phyloP scores from a whole-genome alignment of 2,797 vertebrate genomes.

The Xyrichtys novacula region DNA sequence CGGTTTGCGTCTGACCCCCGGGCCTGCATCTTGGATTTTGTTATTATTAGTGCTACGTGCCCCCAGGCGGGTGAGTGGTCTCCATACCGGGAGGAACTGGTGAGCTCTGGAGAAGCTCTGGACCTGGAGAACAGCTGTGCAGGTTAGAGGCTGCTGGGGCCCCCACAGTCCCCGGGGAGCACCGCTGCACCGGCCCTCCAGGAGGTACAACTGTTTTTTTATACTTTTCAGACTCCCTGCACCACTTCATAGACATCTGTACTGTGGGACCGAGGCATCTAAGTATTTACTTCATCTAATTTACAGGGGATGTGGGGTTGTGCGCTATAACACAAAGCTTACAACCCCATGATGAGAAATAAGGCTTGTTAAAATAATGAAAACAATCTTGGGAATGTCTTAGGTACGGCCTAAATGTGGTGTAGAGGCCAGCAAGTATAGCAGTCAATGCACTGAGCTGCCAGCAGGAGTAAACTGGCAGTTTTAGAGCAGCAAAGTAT shows the following conservation, averaged over 20 bases:
- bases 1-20: slow-evolving; percentile 87
- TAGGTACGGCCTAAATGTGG: no score
- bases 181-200: slow-evolving; percentile 65
- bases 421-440: no score
- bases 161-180: slow-evolving; percentile 59
- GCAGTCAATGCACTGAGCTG: no score
- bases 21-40: slow-evolving; percentile 91
- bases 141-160: slow-evolving; percentile 75
- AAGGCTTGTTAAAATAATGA: no score
- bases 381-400: no score
- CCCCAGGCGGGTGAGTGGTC: slow-evolving; percentile 86
- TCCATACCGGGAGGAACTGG: slow-evolving; percentile 80
- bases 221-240: slow-evolving; percentile 32
- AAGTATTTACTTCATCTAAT: no score
- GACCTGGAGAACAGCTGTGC: slow-evolving; percentile 87
- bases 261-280: slow-evolving; percentile 15
- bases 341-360: no score
- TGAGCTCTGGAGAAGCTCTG: slow-evolving; percentile 80
- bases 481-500: no score
- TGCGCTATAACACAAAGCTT: no score
- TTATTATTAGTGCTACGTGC: slow-evolving; percentile 91
- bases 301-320: background rate
- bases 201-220: slow-evolving; percentile 51
- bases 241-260: slow-evolving; percentile 33
- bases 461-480: no score